Conservation (phyloP, 2,797 vertebrate species). For the Oreochromis mossambicus region DNA sequence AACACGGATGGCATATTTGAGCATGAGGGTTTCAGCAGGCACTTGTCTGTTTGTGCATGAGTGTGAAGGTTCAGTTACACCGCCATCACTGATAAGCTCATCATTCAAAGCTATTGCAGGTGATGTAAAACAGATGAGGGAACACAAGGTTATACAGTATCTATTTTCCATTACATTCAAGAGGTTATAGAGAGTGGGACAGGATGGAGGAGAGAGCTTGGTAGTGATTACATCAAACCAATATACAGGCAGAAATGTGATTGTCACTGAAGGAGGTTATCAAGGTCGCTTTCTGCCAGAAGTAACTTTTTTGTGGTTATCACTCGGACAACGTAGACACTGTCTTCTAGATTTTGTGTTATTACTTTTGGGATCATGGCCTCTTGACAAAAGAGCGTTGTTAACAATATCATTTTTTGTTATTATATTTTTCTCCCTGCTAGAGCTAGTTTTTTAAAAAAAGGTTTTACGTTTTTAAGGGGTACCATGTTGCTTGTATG, state of each 20-base stretch:
- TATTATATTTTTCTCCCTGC: background rate
- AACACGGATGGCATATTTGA: background rate
- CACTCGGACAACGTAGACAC: background rate
- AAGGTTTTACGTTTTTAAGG: background rate
- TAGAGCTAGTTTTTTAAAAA: background rate
- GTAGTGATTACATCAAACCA: conserved; percentile 47
- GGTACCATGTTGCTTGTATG: background rate
- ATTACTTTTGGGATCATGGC: background rate
- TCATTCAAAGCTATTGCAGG: conserved; percentile 60
- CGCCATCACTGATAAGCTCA: conserved; percentile 48
- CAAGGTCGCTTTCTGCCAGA: conserved; percentile 17
- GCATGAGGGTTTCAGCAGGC: background rate
- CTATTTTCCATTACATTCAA: conserved; percentile 59
- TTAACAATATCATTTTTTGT: background rate
- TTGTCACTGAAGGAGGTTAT: conserved; percentile 18
- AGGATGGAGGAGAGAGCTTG: conserved; percentile 2
- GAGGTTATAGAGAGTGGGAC: conserved; percentile 36
- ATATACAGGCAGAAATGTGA: conserved; percentile 22
- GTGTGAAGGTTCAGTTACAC: conserved; percentile 15
- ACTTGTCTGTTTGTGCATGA: background rate
- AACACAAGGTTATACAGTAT: conserved; percentile 46
- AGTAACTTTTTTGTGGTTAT: background rate
- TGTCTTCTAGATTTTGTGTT: background rate
- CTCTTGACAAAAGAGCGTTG: background rate
- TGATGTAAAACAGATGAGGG: conserved; percentile 64